Evolutionary conservation across 1,140 invertebrate species (phyloP), one percentile per base, ranked within the genome.

Genomic region (Tachypleus tridentatus): DNA sequence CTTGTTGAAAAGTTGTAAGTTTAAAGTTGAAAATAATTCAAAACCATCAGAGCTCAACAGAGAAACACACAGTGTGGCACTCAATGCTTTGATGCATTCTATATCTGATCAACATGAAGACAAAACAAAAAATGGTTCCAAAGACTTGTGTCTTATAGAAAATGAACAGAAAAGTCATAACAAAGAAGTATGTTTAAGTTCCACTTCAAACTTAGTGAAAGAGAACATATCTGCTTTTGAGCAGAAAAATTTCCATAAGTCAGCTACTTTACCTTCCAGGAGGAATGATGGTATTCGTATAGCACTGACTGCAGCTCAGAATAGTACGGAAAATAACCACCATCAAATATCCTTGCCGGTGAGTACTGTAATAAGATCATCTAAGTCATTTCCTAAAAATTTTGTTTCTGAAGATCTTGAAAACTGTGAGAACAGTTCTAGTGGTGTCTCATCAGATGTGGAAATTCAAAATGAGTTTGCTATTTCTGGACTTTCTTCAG

Each of bases 391-490:
- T 74, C 88, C 88, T 9, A 88, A 88, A 76, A 86, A 89, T 71
- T 85, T 90, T 66, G 73, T 83, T 49, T 71, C 79, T 72, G 84
- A 83, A 69, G 77, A 80, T 73, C 81, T 78, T 54, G 80, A 82
- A 73, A 72, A 73, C 9, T 88, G 90, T 74, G 89, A 92, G 75
- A 92, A 91, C 75, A 90, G 87, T 65, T 91, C 87, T 6, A 89
- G 86, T 59, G 88, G 87, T 2, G 88, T 91, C 0, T 90, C 87
- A 65, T 90, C 87, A 50, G 89, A 92, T 74, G 88, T 91, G 73
- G 89, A 91, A 72, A 76, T 86, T 47, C 77, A 64, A 52, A 67
- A 48, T 61, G 67, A 69, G 7, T 51, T 29, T 29, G 29, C 29
- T 29, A 29, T 29, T 29, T 29, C 29, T 29, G 29, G 29, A 29